These are phyloP conservation scores for Agrotis ipsilon DNA, from an alignment of 2,888 invertebrate species.

Conservation along the genomic window DNA sequence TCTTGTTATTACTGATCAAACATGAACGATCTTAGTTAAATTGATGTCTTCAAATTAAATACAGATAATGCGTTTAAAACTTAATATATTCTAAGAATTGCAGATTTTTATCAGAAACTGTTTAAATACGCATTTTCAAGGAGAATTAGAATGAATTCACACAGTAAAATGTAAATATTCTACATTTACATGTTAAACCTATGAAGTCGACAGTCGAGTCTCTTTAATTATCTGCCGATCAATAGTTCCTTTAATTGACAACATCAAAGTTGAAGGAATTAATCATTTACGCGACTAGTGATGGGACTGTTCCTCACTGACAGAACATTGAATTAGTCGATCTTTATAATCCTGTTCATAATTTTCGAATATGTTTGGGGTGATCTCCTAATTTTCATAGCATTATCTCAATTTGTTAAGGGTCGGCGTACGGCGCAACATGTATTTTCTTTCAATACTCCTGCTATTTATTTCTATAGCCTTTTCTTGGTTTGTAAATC, in stretches of 20 bases:
- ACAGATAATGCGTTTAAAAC: not conserved
- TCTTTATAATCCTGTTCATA: not conserved
- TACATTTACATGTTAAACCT: constrained; percentile 35
- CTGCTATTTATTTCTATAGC: too few species aligned
- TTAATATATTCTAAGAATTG: not conserved
- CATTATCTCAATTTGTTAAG: too few species aligned
- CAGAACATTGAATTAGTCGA: not conserved
- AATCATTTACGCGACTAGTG: constrained; percentile 40
- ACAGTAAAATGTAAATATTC: constrained; percentile 25
- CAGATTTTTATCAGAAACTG: not conserved
- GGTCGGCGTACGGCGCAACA: too few species aligned
- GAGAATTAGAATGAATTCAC: constrained; percentile 1
- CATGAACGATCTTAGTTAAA: too few species aligned
- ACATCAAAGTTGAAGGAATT: constrained; percentile 56
- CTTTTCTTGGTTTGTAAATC: too few species aligned
- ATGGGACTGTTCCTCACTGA: not conserved
- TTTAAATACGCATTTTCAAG: not conserved
- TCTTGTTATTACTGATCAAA: too few species aligned
- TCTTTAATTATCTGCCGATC: constrained; percentile 48
- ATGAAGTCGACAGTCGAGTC: constrained; percentile 23
- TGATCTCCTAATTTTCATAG: too few species aligned
- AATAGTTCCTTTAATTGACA: constrained; percentile 47
- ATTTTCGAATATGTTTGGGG: too few species aligned
- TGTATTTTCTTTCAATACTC: too few species aligned
- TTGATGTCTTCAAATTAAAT: not conserved